Evolutionary conservation across 1,140 invertebrate species (phyloP).

Genomic region (Zaprionus gabonicus): DNA sequence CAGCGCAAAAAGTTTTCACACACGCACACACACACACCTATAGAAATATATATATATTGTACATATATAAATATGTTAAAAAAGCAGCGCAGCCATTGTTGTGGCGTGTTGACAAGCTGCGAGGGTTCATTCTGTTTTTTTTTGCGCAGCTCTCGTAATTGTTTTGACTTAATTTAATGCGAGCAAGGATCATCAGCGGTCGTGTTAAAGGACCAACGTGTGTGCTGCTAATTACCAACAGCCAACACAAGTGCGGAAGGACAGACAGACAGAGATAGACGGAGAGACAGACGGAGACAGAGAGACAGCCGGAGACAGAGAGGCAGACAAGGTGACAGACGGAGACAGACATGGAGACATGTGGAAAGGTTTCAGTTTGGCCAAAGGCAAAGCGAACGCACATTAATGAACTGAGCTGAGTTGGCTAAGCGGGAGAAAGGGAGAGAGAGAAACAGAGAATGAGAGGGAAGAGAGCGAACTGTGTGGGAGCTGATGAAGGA

Average conservation of each 20-base stretch:
- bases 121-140: slow-evolving; percentile 12
- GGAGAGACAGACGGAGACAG: slow-evolving; percentile 12
- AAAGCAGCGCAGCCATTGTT: slow-evolving; percentile 25
- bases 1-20: slow-evolving; percentile 39
- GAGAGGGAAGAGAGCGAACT: background rate
- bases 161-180: slow-evolving; percentile 82
- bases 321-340: slow-evolving; percentile 17
- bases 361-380: slow-evolving; percentile 26
- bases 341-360: slow-evolving; percentile 18
- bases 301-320: background rate
- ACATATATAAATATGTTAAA: slow-evolving; percentile 41
- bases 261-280: slow-evolving; percentile 21
- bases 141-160: slow-evolving; percentile 58
- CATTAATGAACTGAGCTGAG: slow-evolving; percentile 45
- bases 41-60: slow-evolving; percentile 28
- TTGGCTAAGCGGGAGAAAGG: slow-evolving; percentile 5
- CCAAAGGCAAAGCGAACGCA: slow-evolving; percentile 42
- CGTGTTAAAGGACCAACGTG: slow-evolving; percentile 66
- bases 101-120: slow-evolving; percentile 25
- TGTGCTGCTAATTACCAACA: slow-evolving; percentile 76
- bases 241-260: slow-evolving; percentile 20
- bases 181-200: slow-evolving; percentile 69
- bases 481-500: slow-evolving; percentile 34
- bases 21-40: background rate
- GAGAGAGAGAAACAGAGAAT: background rate